Conservation (phyloP, 37 sponge, comb jelly and placozoan genomes). For the Chondrosia reniformis region DNA sequence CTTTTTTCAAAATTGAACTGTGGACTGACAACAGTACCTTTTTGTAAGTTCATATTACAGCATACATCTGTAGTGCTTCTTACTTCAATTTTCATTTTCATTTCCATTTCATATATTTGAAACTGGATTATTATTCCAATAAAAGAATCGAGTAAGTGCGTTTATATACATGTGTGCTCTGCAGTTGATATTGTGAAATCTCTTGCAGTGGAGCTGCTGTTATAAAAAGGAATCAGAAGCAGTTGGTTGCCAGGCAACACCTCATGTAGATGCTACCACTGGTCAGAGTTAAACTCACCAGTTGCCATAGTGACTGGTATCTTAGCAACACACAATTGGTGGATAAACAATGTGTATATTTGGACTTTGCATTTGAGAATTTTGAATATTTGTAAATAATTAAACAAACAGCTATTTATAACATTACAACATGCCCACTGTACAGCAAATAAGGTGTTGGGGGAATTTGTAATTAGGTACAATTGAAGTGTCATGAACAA, state of each 20-base stretch:
- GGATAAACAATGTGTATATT: too few species aligned
- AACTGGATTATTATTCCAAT: not conserved
- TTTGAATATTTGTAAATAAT: too few species aligned
- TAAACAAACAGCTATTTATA: too few species aligned
- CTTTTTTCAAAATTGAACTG: not conserved
- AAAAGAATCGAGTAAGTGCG: slow-evolving; percentile 10
- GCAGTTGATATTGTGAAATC: not conserved
- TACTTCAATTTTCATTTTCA: not conserved
- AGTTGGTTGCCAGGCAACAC: slow-evolving; percentile 41
- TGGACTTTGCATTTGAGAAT: too few species aligned
- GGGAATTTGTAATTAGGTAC: too few species aligned
- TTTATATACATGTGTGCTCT: not conserved
- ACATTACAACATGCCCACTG: too few species aligned
- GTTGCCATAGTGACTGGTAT: not conserved
- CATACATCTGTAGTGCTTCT: not conserved
- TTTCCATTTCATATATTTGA: not conserved
- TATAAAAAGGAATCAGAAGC: slow-evolving; percentile 42
- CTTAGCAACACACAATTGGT: too few species aligned
- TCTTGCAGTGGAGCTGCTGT: slow-evolving; percentile 62
- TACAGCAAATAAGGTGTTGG: too few species aligned
- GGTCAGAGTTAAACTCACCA: not conserved
- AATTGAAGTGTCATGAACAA: too few species aligned
- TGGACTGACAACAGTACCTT: not conserved
- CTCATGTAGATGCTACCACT: not conserved
- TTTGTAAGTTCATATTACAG: slow-evolving; percentile 3